Percentiles rank a stretch among this genome's conserved stretches.
phyloP scores from a whole-genome alignment of 2,797 vertebrate species.

The Danio choprae region DNA sequence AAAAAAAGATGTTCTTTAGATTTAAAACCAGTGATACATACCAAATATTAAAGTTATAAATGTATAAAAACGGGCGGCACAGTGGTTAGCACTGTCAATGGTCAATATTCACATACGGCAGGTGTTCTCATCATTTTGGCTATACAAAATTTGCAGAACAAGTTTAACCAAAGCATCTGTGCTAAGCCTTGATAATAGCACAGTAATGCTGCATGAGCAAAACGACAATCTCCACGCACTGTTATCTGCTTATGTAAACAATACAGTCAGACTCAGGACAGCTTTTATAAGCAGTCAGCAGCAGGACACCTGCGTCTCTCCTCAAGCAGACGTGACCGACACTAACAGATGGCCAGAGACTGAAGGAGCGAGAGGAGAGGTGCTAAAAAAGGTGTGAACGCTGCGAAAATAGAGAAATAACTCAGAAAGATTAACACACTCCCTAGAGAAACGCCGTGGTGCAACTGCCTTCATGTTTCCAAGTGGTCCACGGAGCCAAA shows the following conservation, averaged over 20 bases:
- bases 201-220: slow-evolving; percentile 14
- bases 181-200: neutral
- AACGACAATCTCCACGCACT: slow-evolving; percentile 1
- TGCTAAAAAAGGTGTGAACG: slow-evolving; percentile 27
- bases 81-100: no score
- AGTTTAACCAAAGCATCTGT: neutral
- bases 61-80: no score
- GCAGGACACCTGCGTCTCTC: slow-evolving; percentile 26
- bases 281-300: slow-evolving; percentile 13
- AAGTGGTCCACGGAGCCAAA: neutral
- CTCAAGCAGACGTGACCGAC: slow-evolving; percentile 18
- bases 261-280: neutral
- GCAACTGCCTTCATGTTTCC: slow-evolving; percentile 1
- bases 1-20: no score
- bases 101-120: no score
- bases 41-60: no score
- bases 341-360: slow-evolving; percentile 33
- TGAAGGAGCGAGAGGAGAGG: slow-evolving; percentile 18
- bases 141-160: neutral
- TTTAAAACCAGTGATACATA: no score
- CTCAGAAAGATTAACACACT: slow-evolving; percentile 14
- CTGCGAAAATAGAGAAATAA: slow-evolving; percentile 4
- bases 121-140: no score
- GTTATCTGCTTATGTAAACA: slow-evolving; percentile 27
- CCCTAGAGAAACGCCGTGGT: neutral